Conservation (phyloP, 2,888 invertebrate genomes). For the Cerceris ruficornis region DNA sequence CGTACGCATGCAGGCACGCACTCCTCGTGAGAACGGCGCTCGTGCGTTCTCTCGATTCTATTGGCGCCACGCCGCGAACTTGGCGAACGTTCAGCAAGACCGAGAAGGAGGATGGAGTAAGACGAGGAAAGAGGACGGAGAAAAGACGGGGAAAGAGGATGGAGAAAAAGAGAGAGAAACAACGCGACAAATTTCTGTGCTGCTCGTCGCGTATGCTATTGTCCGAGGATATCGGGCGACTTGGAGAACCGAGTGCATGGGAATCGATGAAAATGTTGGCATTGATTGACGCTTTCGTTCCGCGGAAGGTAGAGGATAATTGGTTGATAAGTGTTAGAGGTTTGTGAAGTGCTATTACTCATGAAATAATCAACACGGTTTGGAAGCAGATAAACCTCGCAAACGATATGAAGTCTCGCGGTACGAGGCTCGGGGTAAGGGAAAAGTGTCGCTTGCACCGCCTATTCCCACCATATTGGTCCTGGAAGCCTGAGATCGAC, state of each 20-base stretch:
- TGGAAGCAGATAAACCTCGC: no score
- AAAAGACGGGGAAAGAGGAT: constrained; percentile 3
- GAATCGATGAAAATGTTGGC: constrained; percentile 44
- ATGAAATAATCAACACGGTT: no score
- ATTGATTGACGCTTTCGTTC: constrained; percentile 36
- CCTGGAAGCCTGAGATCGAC: no score
- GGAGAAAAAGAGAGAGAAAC: constrained; percentile 15
- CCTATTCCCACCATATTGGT: no score
- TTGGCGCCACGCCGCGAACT: constrained; percentile 64
- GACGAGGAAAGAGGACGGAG: background rate
- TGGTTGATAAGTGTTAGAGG: background rate
- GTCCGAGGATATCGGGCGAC: constrained; percentile 45
- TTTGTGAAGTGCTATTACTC: no score
- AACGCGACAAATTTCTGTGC: constrained; percentile 59
- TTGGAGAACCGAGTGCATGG: constrained; percentile 38
- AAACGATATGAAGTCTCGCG: no score
- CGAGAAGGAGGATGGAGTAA: background rate
- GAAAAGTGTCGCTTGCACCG: no score
- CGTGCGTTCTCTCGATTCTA: constrained; percentile 63
- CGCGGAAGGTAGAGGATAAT: constrained; percentile 22
- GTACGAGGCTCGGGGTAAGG: no score
- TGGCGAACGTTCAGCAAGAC: constrained; percentile 44
- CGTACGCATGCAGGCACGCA: constrained; percentile 56
- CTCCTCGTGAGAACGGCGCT: constrained; percentile 69
- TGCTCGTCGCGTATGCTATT: constrained; percentile 51